A percentile compares a stretch with the other conserved stretches of the same genome.
Conservation (phyloP, 1,140 invertebrate species). For the Drosophila sp. region DNA sequence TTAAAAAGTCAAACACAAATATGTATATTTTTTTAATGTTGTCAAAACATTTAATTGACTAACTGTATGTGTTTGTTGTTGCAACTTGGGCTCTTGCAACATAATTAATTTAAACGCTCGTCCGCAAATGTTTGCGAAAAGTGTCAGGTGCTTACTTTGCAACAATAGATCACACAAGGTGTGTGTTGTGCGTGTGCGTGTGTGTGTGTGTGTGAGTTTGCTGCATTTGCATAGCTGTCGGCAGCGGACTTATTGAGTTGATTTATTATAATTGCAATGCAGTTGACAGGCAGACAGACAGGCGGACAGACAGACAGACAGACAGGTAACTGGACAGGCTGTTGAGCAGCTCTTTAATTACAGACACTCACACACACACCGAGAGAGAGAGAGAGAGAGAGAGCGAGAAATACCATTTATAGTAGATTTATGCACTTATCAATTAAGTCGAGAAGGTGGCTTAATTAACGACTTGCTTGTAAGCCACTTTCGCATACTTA, state of each 20-base stretch:
- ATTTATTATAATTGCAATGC: constrained; percentile 82
- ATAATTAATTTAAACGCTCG: constrained; percentile 79
- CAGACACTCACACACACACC: not conserved
- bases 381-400: too few species aligned
- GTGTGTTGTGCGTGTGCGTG: constrained; percentile 33
- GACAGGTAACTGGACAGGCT: not conserved
- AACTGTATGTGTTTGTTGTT: not conserved
- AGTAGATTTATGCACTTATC: constrained; percentile 11
- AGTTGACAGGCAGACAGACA: constrained; percentile 58
- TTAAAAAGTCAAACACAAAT: too few species aligned
- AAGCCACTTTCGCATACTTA: constrained; percentile 40
- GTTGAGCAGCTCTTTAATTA: constrained; percentile 40
- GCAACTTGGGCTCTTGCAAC: constrained; percentile 36
- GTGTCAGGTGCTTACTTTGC: constrained; percentile 69
- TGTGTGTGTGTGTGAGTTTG: constrained; percentile 40
- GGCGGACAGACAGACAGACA: constrained; percentile 8
- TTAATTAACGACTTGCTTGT: constrained; percentile 45
- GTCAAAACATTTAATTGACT: not conserved
- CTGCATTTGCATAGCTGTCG: constrained; percentile 70
- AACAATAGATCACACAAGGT: constrained; percentile 67
- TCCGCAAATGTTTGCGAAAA: constrained; percentile 72
- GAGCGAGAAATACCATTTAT: not conserved
- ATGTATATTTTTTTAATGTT: too few species aligned
- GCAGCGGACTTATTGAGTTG: constrained; percentile 66
- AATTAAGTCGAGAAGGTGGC: constrained; percentile 33